Base-by-base conservation (phyloP, 1,140 invertebrate species). In the Zaprionus ornatus region DNA sequence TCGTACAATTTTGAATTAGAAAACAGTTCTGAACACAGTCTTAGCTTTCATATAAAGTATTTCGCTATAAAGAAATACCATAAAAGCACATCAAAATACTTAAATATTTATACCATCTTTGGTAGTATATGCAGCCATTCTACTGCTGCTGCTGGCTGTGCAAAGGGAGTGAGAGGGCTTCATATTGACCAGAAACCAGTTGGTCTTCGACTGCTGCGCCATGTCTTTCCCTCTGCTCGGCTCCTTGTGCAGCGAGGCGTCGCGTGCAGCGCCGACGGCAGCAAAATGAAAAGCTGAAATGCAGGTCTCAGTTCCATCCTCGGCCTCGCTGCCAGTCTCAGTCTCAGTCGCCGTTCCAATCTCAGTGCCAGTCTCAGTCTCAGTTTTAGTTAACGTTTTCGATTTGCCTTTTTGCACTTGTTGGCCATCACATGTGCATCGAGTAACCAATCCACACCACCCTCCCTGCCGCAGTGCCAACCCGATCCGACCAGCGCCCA, bases 231-330 rank as follows among this genome's bases (percentile, higher is more conserved):
- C 9, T 37, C 32, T 40, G 42, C 17, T 48, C 25, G 10, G 27
- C 29, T 74, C 25, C 27, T 45, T 68, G 25, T 48, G 29, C 67
- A 69, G 56, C 42, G 50, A 66, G 25, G 63, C 62, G 48, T 77
- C 76, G 76, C 76, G 70, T 79, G 71, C 72, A 72, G 65, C 54
- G 82, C 82, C 69, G 54, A 27, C 69, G 66, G 61, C 77, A 77
- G 67, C 71, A 45, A 76, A 84, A 87, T 88, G 78, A 84, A 88
- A 87, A 81, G 84, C 74, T 72, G 71, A 62, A 78, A 64, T 59
- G 57, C 78, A 74, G 55, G 69, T 55, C 78, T 60, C 60, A 54
- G 42, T 40, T 40, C 19, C 57, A 57, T 37, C 13, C 73, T 42
- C 61, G 52, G 61, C 52, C 48, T 50, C 23, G 21, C 32, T 55